Evolutionary conservation across 2,888 invertebrate genomes (phyloP).

Genomic region (Tipula confusa): DNA sequence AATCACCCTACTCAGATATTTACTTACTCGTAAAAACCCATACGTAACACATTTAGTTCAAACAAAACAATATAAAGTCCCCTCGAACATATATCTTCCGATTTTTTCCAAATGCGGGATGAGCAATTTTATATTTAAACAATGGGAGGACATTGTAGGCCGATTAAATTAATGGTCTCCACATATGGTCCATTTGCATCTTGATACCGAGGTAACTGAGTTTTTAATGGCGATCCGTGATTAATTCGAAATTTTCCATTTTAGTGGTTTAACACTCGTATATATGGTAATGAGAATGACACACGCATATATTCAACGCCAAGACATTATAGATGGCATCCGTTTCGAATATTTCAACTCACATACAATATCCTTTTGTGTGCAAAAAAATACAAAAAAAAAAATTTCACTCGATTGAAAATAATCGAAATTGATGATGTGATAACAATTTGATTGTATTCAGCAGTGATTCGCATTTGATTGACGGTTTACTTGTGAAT

Average conservation of each 20-base stretch:
- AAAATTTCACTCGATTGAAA: neutral
- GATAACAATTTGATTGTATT: neutral
- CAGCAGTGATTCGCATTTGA: neutral
- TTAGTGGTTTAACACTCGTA: neutral
- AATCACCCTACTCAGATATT: neutral
- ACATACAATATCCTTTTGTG: neutral
- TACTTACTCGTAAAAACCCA: neutral
- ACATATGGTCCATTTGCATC: neutral
- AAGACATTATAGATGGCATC: neutral
- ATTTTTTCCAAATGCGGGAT: neutral
- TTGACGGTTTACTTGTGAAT: neutral
- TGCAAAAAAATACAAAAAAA: neutral
- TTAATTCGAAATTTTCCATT: neutral
- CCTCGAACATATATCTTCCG: conserved; percentile 8
- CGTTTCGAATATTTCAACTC: neutral
- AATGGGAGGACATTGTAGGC: neutral
- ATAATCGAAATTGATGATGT: neutral
- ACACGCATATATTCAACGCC: neutral
- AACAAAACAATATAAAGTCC: neutral
- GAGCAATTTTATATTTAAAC: neutral
- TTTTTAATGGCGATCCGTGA: neutral
- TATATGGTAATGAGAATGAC: neutral
- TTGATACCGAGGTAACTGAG: neutral
- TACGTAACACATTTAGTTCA: neutral
- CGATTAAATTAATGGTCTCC: neutral